A percentile compares a stretch with the other conserved stretches of the same genome.
Conservation (phyloP, 2,888 invertebrate species). For the Frankliniella fusca region DNA sequence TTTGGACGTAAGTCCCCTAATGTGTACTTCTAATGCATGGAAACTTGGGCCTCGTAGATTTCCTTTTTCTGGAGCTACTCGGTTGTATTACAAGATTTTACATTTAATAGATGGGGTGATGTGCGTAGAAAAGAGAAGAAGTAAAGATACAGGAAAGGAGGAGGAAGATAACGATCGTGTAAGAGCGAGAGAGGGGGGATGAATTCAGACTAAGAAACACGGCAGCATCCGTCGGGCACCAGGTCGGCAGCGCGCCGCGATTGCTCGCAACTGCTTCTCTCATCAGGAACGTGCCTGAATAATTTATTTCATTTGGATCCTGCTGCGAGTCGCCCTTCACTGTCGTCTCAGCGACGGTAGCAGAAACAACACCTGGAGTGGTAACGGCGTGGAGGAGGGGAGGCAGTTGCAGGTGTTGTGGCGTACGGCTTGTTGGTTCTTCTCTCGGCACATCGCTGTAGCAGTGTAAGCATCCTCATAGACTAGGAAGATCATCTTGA, state of each 20-base stretch:
- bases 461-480: no score
- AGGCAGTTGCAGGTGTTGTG: not conserved
- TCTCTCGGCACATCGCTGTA: no score
- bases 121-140: no score
- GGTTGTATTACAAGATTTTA: no score
- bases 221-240: not conserved
- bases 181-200: not conserved
- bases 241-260: not conserved
- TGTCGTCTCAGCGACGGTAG: not conserved
- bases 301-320: constrained; percentile 17
- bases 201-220: not conserved
- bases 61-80: no score
- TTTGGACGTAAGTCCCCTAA: no score
- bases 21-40: no score
- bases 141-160: no score
- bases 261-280: not conserved
- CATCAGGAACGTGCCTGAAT: not conserved
- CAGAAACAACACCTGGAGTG: not conserved
- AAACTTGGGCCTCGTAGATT: no score
- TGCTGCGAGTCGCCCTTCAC: not conserved
- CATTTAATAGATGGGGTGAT: no score
- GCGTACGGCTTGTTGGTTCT: no score
- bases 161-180: not conserved
- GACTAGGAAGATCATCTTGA: no score
- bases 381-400: not conserved